Evolutionary conservation across 1,140 invertebrate genomes (phyloP).

Genomic region (Drosophila bocqueti): DNA sequence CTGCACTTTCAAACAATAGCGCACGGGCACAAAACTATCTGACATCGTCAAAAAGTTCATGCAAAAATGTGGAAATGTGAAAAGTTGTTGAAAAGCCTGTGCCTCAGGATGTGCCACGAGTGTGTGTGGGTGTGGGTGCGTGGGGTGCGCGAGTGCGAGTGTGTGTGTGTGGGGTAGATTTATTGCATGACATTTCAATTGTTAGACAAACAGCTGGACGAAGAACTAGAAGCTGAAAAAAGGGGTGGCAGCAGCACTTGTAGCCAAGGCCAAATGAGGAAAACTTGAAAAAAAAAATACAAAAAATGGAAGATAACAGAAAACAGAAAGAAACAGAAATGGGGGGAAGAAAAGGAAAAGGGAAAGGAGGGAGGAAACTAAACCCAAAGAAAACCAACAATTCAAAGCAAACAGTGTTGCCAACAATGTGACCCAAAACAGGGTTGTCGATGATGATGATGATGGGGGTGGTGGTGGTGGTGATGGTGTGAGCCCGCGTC

Average conservation of each 20-base stretch:
- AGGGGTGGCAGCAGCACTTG: conserved; percentile 49
- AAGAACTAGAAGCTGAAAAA: conserved; percentile 47
- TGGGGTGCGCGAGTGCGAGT: conserved; percentile 4
- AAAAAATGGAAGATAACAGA: neutral
- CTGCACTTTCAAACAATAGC: conserved; percentile 55
- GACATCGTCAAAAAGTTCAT: conserved; percentile 82
- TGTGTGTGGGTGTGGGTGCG: conserved; percentile 15
- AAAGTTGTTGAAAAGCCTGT: conserved; percentile 78
- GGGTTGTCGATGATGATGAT: conserved; percentile 20
- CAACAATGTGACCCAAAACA: conserved; percentile 27
- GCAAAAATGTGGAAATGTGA: conserved; percentile 81
- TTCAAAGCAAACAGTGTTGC: conserved; percentile 32
- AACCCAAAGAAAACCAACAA: conserved; percentile 28
- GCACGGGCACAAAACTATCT: conserved; percentile 71
- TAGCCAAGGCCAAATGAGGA: conserved; percentile 68
- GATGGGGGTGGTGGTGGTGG: neutral
- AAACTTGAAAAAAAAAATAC: conserved; percentile 2
- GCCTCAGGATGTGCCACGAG: conserved; percentile 17
- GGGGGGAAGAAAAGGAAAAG: neutral
- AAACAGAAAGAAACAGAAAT: conserved; percentile 10
- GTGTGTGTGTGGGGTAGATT: conserved; percentile 66
- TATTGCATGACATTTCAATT: conserved; percentile 83
- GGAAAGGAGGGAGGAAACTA: conserved; percentile 2
- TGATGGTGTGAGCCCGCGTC: neutral
- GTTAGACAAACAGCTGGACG: conserved; percentile 82